Base-by-base conservation (phyloP, 2,113 vertebrate genomes). In the Paramormyrops kingsleyae region DNA sequence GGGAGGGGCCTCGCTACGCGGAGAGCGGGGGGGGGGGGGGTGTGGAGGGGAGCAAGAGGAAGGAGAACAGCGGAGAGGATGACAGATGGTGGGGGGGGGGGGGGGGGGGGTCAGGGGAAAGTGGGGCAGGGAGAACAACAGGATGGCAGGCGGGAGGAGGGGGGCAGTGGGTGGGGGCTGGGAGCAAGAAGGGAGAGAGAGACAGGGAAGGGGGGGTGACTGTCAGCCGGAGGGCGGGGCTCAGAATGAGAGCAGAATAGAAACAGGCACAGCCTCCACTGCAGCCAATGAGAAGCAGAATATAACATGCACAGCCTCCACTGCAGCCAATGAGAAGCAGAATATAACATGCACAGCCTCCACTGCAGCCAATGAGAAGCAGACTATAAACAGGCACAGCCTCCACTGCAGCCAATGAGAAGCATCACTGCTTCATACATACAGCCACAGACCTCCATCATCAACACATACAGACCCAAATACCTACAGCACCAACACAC, bases 341-440 rank as follows among this genome's bases (percentile, higher is more conserved):
- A 95, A 92, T 94, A 47, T 47, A 47, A 52, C 15, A 94, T 4
- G 95, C 95, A 95, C 96, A 94, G 95, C 95, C 93, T 92, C 93
- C 92, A 94, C 95, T 91, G 95, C 95, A 96, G 96, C 96, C 95
- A 96, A 96, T 96, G 94, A 91, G 94, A 92, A 93, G 94, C 93
- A 94, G 62, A 70, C 91, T 91, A 90, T 93, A 93, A 91, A 94
- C 94, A 94, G 0, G 95, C 95, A 96, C 96, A 94, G 95, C 95
- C 94, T 92, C 92, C 92, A 94, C 95, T 91, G 95, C 95, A 96
- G 96, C 96, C 95, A 96, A 96, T 96, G n/a, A 77, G 70, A 39
- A 39, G 70, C 35, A 56, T 77, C 70, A 77, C 31, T 39, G 15
- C 31, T 10, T 66, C 70, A 39, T 31, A 39, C 70, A 77, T 5